Evolutionary conservation across 2,888 invertebrate genomes (phyloP), one percentile per base, ranked within the genome.

Genomic region (Parnassius orleans): DNA sequence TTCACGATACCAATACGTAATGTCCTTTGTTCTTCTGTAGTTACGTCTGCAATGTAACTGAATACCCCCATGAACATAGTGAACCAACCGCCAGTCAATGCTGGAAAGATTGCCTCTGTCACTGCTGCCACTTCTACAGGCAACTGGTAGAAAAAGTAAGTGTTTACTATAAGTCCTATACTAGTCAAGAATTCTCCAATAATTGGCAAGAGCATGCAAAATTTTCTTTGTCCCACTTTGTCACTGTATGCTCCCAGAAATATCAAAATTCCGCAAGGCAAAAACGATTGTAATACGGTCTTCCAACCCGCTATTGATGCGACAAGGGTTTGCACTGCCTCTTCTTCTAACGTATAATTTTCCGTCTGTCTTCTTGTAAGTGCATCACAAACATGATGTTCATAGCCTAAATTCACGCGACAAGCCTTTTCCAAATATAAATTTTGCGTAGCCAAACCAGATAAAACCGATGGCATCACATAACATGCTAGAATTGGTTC

Each of bases 41-140:
- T 97, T 14, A 97, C 95, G 78, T 98, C 97, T 2, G 95, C 96
- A 64, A 98, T 95, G 79, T 97, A 98, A 85, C 96, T 96, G 86
- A 98, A 96, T 68, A 97, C 95, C 19, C 96, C 96, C 96, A 97
- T 96, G 73, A 97, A 95, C 96, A 96, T 96, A 43, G 96, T 96
- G 79, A 96, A 96, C 96, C 96, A 96, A 10, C 96, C 96, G 10
- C 96, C 95, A 1, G 96, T 96, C 9, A 96, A 76, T 0, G 96
- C 96, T 2, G 96, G 96, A 82, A 96, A 96, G 68, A 96, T 92
- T 0, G 96, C 95, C 82, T 96, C 96, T 0, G 95, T 94, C 7
- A 96, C 93, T 0, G 95, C 96, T 14, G 95, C 95, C 2, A 93
- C 95, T 87, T 96, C 96, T 93, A 96, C 95, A 0, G 96, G 96